Percentiles rank a stretch among this genome's conserved stretches.
These are phyloP conservation scores for Zaprionus kolodkinae DNA, from an alignment of 1,140 invertebrate genomes.

Conservation along the genomic window DNA sequence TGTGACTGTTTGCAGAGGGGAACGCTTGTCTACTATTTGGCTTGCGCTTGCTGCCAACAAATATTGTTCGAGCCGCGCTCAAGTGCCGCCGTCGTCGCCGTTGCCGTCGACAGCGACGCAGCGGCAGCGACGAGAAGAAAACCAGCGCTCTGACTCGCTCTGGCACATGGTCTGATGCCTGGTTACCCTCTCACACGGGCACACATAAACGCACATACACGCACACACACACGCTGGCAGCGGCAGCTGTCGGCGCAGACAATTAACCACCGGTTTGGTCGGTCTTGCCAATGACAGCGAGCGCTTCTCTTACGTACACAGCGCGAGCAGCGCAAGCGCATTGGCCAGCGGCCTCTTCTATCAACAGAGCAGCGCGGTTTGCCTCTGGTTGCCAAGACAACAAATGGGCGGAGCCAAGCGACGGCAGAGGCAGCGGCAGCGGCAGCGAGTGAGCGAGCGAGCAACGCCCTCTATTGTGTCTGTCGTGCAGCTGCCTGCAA, in stretches of 20 bases:
- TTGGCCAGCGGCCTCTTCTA: slow-evolving; percentile 69
- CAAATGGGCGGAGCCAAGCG: slow-evolving; percentile 58
- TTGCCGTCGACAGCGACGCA: slow-evolving; percentile 25
- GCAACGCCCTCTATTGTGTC: slow-evolving; percentile 53
- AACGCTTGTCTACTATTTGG: slow-evolving; percentile 85
- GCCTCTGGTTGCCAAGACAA: slow-evolving; percentile 65
- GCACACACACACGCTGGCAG: slow-evolving; percentile 13
- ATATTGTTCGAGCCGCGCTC: slow-evolving; percentile 84
- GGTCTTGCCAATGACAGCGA: slow-evolving; percentile 65
- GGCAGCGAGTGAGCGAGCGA: slow-evolving; percentile 22
- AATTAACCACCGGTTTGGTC: slow-evolving; percentile 28
- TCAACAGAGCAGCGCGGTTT: slow-evolving; percentile 51
- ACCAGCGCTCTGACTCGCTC: slow-evolving; percentile 57
- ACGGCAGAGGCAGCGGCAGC: neutral
- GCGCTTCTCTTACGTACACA: slow-evolving; percentile 77
- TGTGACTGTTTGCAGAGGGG: slow-evolving; percentile 85
- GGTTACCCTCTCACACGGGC: slow-evolving; percentile 36
- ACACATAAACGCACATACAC: slow-evolving; percentile 19
- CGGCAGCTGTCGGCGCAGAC: slow-evolving; percentile 34
- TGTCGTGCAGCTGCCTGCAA: slow-evolving; percentile 46
- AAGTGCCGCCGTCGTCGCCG: slow-evolving; percentile 68
- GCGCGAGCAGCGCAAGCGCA: slow-evolving; percentile 66
- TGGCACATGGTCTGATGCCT: slow-evolving; percentile 28
- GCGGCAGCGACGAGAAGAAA: slow-evolving; percentile 26
- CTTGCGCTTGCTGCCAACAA: slow-evolving; percentile 84